Percentiles rank a stretch among this genome's conserved stretches.
phyloP scores from a whole-genome alignment of 2,797 vertebrate species.

The Denticeps clupeoides region DNA sequence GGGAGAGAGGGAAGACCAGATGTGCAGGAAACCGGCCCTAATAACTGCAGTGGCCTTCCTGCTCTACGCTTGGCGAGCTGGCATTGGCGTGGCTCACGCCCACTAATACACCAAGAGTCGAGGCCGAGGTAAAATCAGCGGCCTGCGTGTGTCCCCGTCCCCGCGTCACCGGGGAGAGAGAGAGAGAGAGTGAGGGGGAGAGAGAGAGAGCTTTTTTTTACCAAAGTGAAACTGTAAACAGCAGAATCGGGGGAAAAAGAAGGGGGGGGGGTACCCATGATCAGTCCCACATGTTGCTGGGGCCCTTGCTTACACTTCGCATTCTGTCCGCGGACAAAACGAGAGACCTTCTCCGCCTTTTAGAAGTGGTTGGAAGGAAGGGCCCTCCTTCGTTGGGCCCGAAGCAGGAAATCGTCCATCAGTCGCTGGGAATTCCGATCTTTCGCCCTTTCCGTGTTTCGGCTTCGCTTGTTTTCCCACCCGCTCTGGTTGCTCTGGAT shows the following conservation, averaged over 20 bases:
- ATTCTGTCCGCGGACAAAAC: conserved; percentile 25
- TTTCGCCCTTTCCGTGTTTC: conserved; percentile 13
- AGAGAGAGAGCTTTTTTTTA: too few relatives aligned
- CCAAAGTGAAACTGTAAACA: conserved; percentile 29
- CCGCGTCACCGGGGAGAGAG: too few relatives aligned
- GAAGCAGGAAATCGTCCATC: conserved; percentile 13
- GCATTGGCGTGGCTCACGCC: too few relatives aligned
- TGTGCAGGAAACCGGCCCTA: too few relatives aligned
- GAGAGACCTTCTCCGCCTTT: conserved; percentile 26
- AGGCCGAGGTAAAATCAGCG: too few relatives aligned
- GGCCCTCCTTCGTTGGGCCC: conserved; percentile 14
- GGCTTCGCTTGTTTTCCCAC: not conserved
- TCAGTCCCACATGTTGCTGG: conserved; percentile 34
- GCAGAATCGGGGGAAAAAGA: conserved; percentile 31
- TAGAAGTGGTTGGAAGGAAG: conserved; percentile 28
- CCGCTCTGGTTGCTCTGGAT: too few relatives aligned
- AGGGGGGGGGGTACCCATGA: too few relatives aligned
- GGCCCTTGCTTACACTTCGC: conserved; percentile 17
- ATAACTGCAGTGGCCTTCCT: too few relatives aligned
- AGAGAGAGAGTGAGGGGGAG: not conserved
- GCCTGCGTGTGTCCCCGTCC: too few relatives aligned
- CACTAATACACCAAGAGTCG: too few relatives aligned
- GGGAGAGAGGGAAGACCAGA: not conserved
- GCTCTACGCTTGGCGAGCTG: too few relatives aligned
- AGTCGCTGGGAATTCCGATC: conserved; percentile 13